Percentiles rank a stretch among this genome's conserved stretches.
phyloP scores from a whole-genome alignment of 2,113 vertebrate genomes.

The Mirounga angustirostris region DNA sequence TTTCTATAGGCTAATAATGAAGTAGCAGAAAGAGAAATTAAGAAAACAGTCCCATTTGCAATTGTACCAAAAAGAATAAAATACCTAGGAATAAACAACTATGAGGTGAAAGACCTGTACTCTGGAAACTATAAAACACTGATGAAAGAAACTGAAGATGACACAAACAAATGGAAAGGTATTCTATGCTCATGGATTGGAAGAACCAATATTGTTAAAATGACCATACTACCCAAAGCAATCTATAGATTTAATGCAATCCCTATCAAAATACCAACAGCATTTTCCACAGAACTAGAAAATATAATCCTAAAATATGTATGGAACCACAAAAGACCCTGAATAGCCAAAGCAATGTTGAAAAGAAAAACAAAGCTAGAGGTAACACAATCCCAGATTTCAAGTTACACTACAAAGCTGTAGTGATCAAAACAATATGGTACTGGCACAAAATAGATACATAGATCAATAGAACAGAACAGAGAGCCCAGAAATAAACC shows the following conservation, averaged over 20 bases:
- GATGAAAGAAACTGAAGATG: background rate
- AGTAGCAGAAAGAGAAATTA: background rate
- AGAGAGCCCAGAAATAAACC: background rate
- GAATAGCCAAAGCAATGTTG: background rate
- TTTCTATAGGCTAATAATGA: background rate
- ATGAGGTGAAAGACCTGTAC: background rate
- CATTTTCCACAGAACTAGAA: background rate
- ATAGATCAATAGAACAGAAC: background rate
- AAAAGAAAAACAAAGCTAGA: background rate
- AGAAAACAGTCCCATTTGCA: background rate
- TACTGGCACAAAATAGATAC: background rate
- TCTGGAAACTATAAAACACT: background rate
- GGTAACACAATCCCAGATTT: background rate
- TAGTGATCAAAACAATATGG: background rate
- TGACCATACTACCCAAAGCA: background rate
- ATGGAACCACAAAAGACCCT: background rate
- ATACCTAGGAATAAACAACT: background rate
- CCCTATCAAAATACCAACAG: background rate
- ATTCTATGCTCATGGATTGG: background rate
- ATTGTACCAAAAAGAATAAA: background rate
- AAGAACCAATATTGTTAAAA: background rate
- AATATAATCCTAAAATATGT: background rate
- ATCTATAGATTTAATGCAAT: background rate
- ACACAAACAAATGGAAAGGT: background rate
- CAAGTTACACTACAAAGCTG: background rate